Percentiles rank a stretch among this genome's conserved stretches.
Evolutionary conservation across 2,113 vertebrate species (phyloP).

Genomic region (Oceanodroma tethys): DNA sequence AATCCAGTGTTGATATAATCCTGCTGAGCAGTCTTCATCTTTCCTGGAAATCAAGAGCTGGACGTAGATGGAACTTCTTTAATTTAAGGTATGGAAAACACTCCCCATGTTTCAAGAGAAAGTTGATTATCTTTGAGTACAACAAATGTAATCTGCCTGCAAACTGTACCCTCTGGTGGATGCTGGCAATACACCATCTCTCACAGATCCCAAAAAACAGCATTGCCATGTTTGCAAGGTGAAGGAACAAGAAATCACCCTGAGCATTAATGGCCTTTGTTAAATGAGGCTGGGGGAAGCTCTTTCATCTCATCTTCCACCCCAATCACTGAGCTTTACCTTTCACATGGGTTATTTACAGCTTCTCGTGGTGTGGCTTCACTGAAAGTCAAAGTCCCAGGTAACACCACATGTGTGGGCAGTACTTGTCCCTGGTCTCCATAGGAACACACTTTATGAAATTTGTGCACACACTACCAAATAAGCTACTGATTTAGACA

Average conservation of each 20-base stretch:
- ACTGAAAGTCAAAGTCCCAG: too few species aligned
- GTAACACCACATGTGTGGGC: fast-evolving
- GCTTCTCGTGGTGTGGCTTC: background rate
- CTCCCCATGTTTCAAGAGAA: background rate
- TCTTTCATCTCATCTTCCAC: background rate
- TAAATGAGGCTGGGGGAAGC: background rate
- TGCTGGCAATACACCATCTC: fast-evolving
- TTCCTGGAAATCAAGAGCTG: conserved; percentile 61
- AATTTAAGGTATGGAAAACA: conserved; percentile 19
- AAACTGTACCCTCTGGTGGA: background rate
- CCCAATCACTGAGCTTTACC: background rate
- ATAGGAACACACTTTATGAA: background rate
- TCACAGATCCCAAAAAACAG: background rate
- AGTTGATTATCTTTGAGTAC: background rate
- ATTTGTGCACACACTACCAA: fast-evolving
- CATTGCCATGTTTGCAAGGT: background rate
- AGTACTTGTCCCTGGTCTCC: fast-evolving
- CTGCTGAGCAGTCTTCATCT: conserved; percentile 8
- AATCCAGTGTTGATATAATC: conserved; percentile 63
- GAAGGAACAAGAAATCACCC: background rate
- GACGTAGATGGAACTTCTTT: conserved; percentile 61
- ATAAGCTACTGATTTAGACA: conserved; percentile 2
- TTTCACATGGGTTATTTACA: background rate
- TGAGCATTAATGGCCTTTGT: background rate
- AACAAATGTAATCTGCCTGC: background rate